A percentile compares a stretch with the other conserved stretches of the same genome.
Evolutionary conservation across 37 sponge, comb jelly and placozoan genomes (phyloP).

Genomic region (Diacarnus erythraeanus): DNA sequence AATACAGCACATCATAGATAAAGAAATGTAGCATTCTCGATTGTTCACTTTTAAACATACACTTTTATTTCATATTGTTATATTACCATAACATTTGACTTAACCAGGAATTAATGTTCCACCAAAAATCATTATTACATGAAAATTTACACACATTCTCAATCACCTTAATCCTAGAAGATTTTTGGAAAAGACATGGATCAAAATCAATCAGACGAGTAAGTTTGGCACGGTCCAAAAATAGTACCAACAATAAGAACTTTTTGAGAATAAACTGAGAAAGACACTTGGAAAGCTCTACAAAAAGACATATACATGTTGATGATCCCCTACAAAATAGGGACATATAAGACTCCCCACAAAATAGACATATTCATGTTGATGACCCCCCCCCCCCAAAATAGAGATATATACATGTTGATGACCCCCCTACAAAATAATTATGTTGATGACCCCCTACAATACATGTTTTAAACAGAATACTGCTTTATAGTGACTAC

Average conservation of each 20-base stretch:
- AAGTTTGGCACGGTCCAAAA: conserved; percentile 89
- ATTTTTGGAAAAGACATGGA: conserved; percentile 86
- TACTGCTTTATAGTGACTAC: too few species aligned
- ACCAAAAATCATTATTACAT: too few species aligned
- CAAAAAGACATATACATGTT: conserved; percentile 2
- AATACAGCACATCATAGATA: too few species aligned
- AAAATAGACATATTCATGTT: not conserved
- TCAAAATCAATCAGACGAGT: conserved; percentile 86
- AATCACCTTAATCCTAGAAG: conserved; percentile 76
- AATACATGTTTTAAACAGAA: too few species aligned
- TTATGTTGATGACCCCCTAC: too few species aligned
- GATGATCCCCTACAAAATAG: not conserved
- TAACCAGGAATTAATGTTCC: conserved; percentile 6
- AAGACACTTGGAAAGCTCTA: conserved; percentile 9
- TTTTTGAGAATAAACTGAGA: conserved; percentile 78
- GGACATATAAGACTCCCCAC: not conserved
- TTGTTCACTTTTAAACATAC: too few species aligned
- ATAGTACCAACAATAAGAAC: conserved; percentile 83
- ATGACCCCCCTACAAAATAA: too few species aligned
- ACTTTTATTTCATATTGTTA: too few species aligned
- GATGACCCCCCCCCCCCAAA: too few species aligned
- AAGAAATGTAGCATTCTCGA: conserved; percentile 2
- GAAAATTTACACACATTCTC: not conserved
- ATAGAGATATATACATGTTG: too few species aligned
- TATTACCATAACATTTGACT: too few species aligned